A percentile compares a stretch with the other conserved stretches of the same genome.
phyloP scores from a whole-genome alignment of 1,140 invertebrate species.

The Cydia amplana region DNA sequence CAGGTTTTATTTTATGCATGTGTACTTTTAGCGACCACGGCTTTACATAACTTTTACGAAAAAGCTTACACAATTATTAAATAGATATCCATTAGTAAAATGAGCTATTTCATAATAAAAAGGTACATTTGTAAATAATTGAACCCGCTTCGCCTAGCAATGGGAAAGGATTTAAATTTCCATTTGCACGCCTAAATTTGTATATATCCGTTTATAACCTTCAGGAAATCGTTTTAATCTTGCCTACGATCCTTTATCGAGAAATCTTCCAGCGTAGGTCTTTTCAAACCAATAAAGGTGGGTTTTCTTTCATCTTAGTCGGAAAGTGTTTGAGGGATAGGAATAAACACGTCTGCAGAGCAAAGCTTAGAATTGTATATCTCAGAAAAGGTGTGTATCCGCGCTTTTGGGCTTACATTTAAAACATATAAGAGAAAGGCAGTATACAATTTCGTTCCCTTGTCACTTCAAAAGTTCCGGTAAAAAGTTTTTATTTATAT shows the following conservation, averaged over 20 bases:
- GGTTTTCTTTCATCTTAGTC: conserved; percentile 24
- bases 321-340: conserved; percentile 15
- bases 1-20: neutral
- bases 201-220: conserved; percentile 15
- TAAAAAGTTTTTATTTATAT: no score
- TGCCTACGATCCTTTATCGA: neutral
- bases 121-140: conserved; percentile 4
- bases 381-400: neutral
- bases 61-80: neutral
- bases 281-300: conserved; percentile 29
- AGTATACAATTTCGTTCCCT: neutral
- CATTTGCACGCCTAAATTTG: conserved; percentile 28
- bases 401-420: neutral
- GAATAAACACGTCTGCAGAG: conserved; percentile 4
- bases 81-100: neutral
- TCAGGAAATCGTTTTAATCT: neutral
- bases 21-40: no score
- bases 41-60: neutral
- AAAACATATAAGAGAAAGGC: neutral
- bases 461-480: no score
- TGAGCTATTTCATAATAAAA: neutral
- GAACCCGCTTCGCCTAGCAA: neutral
- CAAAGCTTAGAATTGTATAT: conserved; percentile 9
- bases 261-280: neutral
- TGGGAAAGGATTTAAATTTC: conserved; percentile 23